Conservation (phyloP, 2,888 invertebrate species). For the Xylota segnis region DNA sequence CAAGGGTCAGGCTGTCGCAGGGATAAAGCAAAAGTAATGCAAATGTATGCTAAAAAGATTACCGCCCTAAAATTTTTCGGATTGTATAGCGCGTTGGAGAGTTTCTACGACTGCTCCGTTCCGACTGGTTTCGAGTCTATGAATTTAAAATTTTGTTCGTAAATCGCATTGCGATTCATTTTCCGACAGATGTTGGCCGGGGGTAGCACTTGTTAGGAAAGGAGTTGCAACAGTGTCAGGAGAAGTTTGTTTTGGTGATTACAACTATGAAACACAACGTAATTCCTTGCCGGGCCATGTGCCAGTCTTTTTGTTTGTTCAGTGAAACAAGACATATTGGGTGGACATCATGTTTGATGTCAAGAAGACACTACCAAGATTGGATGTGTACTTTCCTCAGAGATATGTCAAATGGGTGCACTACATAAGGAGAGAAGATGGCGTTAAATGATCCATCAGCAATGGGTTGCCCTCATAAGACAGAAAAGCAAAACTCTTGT, state of each 20-base stretch:
- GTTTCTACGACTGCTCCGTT: slow-evolving; percentile 45
- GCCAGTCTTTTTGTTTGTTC: slow-evolving; percentile 3
- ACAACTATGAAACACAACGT: neutral
- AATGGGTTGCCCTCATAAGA: too few relatives aligned
- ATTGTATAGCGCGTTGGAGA: slow-evolving; percentile 13
- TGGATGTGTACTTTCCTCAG: too few relatives aligned
- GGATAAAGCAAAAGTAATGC: slow-evolving; percentile 64
- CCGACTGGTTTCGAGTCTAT: slow-evolving; percentile 26
- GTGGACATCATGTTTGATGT: too few relatives aligned
- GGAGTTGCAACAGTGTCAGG: slow-evolving; percentile 2
- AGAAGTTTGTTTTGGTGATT: slow-evolving; percentile 28
- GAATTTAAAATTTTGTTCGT: slow-evolving; percentile 42
- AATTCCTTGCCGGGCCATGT: slow-evolving; percentile 16
- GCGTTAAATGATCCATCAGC: too few relatives aligned
- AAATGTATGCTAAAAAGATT: slow-evolving; percentile 75
- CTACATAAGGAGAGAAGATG: too few relatives aligned
- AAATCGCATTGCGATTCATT: slow-evolving; percentile 47
- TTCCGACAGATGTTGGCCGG: slow-evolving; percentile 61
- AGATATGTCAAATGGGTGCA: too few relatives aligned
- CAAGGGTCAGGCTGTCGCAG: slow-evolving; percentile 42
- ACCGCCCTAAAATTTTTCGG: slow-evolving; percentile 54
- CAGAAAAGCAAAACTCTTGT: too few relatives aligned
- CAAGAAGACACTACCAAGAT: too few relatives aligned
- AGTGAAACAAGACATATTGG: too few relatives aligned
- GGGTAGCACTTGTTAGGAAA: slow-evolving; percentile 31